These are phyloP conservation scores for Loriculus beryllinus DNA, from an alignment of 2,797 vertebrate species.

Conservation along the genomic window DNA sequence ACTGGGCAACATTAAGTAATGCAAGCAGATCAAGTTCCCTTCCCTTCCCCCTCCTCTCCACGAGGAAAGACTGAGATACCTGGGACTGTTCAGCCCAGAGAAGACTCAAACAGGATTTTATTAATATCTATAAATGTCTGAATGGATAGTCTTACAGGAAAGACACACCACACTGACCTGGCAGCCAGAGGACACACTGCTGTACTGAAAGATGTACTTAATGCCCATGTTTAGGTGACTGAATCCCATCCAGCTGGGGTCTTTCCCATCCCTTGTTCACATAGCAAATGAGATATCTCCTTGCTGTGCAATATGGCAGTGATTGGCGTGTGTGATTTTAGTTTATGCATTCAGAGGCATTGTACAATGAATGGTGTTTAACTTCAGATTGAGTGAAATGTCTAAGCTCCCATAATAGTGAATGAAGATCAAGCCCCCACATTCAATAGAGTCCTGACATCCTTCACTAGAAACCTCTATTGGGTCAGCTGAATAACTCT, in stretches of 20 bases:
- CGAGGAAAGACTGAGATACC: not conserved
- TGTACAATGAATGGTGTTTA: not conserved
- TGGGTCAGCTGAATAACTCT: not conserved
- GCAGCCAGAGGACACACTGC: not conserved
- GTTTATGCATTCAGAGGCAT: not conserved
- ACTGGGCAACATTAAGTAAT: not conserved
- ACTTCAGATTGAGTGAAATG: not conserved
- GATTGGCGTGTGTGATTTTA: not conserved
- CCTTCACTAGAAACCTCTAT: not conserved
- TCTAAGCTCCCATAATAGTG: not conserved
- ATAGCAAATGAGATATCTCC: not conserved
- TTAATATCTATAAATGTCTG: not conserved
- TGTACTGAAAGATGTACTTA: not conserved
- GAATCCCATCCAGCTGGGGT: not conserved
- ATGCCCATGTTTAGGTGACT: not conserved
- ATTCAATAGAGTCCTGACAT: not conserved
- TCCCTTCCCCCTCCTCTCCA: not conserved
- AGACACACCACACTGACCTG: not conserved
- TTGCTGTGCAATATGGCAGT: not conserved
- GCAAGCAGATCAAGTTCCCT: not conserved
- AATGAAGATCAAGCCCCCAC: not conserved
- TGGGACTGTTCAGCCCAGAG: not conserved
- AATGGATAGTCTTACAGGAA: not conserved
- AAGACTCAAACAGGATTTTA: not conserved
- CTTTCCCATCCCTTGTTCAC: not conserved